Base-by-base conservation (phyloP, 2,113 vertebrate genomes). In the Trinectes maculatus region DNA sequence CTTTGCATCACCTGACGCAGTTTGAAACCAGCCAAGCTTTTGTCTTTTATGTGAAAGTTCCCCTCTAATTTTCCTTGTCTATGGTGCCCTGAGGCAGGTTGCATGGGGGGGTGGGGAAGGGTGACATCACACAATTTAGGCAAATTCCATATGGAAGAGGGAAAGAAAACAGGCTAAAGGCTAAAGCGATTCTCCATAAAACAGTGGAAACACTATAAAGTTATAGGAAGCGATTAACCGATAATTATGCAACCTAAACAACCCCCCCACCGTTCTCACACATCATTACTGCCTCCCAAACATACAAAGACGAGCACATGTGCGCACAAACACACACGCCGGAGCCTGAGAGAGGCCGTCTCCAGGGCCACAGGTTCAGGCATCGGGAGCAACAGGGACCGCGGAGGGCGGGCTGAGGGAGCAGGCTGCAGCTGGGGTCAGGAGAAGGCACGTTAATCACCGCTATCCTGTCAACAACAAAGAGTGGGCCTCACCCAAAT, bases 391-490 rank as follows among this genome's bases (percentile, higher is more conserved):
- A 77, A 57, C 61, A 40, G 80, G 74, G 66, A 85, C 74, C 13
- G 34, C 25, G 63, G 77, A 76, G 75, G 74, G 73, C 64, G 82
- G 60, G 79, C 55, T 52, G 54, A 72, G 72, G 72, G 85, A 71
- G 68, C 68, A 64, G 70, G 85, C 87, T 80, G 82, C 84, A 89
- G 84, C 75, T 84, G 87, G 85, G 89, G 89, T 91, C 82, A 91
- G 85, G 55, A 89, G 87, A 87, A 89, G 89, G 87, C 86, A 90
- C 77, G 88, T 91, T 92, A 93, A 91, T 91, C 89, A 91, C 83
- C 52, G 70, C 85, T 83, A 72, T 90, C 78, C 85, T 88, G 89
- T 90, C 90, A 87, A 91, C 87, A 90, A 93, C 90, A 91, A 89
- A 93, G 89, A 84, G 58, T 18, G 42, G 70, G 85, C 84, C 84